phyloP scores from a whole-genome alignment of 2,113 vertebrate species.

The Regulus satrapa region DNA sequence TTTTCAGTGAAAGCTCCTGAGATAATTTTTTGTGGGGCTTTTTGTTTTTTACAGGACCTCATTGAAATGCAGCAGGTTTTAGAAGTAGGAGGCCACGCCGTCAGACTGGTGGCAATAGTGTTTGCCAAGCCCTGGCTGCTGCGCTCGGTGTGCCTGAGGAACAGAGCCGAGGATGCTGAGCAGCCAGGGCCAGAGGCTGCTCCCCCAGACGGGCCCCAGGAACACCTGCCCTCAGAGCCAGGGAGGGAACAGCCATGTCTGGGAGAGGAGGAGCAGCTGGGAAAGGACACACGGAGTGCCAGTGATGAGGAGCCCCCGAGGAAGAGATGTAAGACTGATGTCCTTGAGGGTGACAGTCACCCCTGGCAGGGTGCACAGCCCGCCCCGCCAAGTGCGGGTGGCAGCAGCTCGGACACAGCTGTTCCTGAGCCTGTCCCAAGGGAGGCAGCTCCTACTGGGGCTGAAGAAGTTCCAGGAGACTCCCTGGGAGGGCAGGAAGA shows the following conservation, averaged over 20 bases:
- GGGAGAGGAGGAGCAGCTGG: neutral
- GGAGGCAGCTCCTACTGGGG: neutral
- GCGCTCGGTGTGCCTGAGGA: constrained; percentile 50
- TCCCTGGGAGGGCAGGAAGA: neutral
- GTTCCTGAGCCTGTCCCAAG: neutral
- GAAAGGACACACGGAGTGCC: neutral
- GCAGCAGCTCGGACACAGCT: neutral
- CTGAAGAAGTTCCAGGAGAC: neutral
- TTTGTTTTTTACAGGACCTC: constrained; percentile 68
- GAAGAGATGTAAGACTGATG: constrained; percentile 27
- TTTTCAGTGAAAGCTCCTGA: neutral
- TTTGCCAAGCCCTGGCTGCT: constrained; percentile 79
- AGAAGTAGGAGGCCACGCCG: constrained; percentile 72
- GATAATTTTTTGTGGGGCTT: neutral
- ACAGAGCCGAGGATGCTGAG: neutral
- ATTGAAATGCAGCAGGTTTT: constrained; percentile 72
- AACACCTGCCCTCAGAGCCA: neutral
- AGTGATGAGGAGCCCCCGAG: neutral
- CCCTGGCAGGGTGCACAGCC: neutral
- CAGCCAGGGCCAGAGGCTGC: neutral
- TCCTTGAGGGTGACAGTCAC: neutral
- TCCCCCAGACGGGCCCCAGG: neutral
- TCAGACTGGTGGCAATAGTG: constrained; percentile 72
- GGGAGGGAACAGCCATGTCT: neutral
- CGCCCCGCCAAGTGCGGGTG: neutral